phyloP scores from a whole-genome alignment of 1,140 invertebrate species.

The Heliothis virescens region DNA sequence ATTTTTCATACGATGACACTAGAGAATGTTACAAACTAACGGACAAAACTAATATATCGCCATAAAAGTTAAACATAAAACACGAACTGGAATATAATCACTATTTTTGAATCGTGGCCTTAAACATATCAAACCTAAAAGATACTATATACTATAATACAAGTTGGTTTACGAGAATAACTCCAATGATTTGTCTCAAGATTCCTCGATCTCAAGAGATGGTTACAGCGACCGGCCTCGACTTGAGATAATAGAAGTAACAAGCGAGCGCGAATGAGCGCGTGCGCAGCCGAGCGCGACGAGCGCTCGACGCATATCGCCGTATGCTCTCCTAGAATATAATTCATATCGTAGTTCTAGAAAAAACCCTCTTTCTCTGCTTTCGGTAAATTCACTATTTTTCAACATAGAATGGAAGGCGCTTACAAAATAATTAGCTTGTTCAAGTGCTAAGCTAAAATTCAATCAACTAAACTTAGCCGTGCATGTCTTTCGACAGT shows the following conservation, averaged over 20 bases:
- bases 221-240: constrained; percentile 65
- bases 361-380: constrained; percentile 34
- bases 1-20: constrained; percentile 2
- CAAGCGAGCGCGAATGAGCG: constrained; percentile 74
- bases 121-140: constrained; percentile 5
- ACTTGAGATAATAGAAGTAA: constrained; percentile 77
- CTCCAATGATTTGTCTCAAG: constrained; percentile 62
- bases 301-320: constrained; percentile 81
- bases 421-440: constrained; percentile 14
- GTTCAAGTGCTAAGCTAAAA: neutral
- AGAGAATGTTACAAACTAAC: constrained; percentile 7
- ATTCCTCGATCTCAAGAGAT: constrained; percentile 65
- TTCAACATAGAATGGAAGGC: constrained; percentile 11
- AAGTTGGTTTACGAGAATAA: constrained; percentile 53
- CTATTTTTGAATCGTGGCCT: neutral
- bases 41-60: constrained; percentile 4
- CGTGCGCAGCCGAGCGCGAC: constrained; percentile 72
- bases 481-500: neutral
- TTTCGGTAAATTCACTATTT: constrained; percentile 42
- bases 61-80: constrained; percentile 8
- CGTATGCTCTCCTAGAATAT: constrained; percentile 76
- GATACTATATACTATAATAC: constrained; percentile 14
- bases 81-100: constrained; percentile 9
- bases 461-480: neutral
- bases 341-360: constrained; percentile 50